Base-by-base conservation (phyloP, 2,797 vertebrate species). In the Phalloptychus januarius region DNA sequence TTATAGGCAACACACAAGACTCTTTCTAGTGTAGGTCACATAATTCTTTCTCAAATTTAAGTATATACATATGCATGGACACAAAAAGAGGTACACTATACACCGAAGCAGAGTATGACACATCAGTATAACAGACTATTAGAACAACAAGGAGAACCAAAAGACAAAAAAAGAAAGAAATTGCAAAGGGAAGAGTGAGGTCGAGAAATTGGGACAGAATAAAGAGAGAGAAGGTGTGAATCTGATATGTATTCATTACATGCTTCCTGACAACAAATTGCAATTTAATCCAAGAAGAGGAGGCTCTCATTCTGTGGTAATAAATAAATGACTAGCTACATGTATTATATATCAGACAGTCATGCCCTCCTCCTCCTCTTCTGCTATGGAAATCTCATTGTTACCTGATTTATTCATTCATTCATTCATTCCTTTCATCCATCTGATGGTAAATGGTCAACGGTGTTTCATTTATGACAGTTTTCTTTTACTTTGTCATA, bases 191-290 rank as follows among this genome's bases (percentile, higher is more conserved):
- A 70, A 78, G 79, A 86, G 81, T 42, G 44, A 84, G 86, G 79
- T 72, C 75, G 83, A 83, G 84, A 88, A 91, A 90, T 86, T 89
- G 83, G 78, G 86, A 90, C 86, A 85, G 87, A 92, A 93, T 91
- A 90, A 91, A 89, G 83, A 81, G 86, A 88, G 89, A 87, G 88
- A 87, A 85, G 88, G 92, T 94, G 91, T 93, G 93, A 92, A 94
- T 95, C 95, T 96, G 94, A 95, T 96, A 96, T 96, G 94, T 96
- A 96, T 96, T 96, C 96, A 96, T 96, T 96, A 96, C 95, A 95
- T 96, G 95, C 95, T 95, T 93, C 95, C 94, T 95, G 95, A 96
- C 95, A 96, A 96, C 95, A 96, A 96, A 96, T 96, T 96, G 95
- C 96, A 96, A 95, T 96, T 96, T 96, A 96, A 96, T 96, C 96